These are phyloP conservation scores for Anadara kagoshimensis DNA, from an alignment of 1,140 invertebrate species.

Conservation along the genomic window DNA sequence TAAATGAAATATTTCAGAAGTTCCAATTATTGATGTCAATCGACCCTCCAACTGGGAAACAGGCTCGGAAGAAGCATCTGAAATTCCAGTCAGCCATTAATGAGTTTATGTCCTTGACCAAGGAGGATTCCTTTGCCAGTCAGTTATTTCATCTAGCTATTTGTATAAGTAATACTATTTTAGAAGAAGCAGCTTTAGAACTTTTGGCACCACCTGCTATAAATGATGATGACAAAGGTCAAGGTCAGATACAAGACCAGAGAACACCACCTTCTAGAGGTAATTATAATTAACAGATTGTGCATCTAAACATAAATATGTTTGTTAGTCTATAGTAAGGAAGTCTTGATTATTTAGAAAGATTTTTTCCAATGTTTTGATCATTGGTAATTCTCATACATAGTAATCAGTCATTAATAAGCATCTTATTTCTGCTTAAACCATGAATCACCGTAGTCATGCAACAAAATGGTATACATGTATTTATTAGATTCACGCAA, in stretches of 20 bases:
- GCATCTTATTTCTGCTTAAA: too few species aligned
- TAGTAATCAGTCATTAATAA: too few species aligned
- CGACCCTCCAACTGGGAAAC: conserved; percentile 13
- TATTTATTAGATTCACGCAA: too few species aligned
- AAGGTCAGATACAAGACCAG: conserved; percentile 17
- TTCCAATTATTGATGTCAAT: conserved; percentile 51
- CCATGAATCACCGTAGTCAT: too few species aligned
- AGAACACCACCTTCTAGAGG: conserved; percentile 59
- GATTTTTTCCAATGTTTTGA: too few species aligned
- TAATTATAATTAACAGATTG: conserved; percentile 15
- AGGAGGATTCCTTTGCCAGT: conserved; percentile 37
- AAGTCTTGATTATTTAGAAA: too few species aligned
- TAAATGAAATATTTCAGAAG: conserved; percentile 63
- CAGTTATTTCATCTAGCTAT: conserved; percentile 60
- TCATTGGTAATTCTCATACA: too few species aligned
- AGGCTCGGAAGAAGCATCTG: conserved; percentile 26
- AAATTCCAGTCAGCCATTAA: conserved; percentile 35
- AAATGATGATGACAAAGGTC: not conserved
- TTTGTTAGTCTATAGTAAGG: too few species aligned
- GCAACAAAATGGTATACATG: too few species aligned
- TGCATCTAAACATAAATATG: not conserved
- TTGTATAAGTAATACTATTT: conserved; percentile 57
- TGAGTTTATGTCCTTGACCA: conserved; percentile 45
- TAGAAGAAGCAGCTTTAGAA: conserved; percentile 57
- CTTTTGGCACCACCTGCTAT: conserved; percentile 32